Percentiles rank a stretch among this genome's conserved stretches.
Evolutionary conservation across 2,797 vertebrate species (phyloP).

Genomic region (Diplodus sargus): DNA sequence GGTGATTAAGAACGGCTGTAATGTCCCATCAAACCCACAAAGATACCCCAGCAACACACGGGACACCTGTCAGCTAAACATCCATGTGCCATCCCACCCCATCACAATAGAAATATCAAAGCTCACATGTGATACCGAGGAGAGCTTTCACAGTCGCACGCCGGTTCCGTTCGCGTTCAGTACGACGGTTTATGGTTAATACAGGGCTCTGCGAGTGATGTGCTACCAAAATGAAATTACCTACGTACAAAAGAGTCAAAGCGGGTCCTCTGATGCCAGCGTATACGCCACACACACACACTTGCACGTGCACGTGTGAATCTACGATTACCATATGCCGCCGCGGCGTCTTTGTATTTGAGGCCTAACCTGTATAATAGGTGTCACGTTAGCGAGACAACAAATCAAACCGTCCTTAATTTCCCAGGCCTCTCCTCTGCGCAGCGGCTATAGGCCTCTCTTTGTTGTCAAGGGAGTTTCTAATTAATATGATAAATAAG

Average conservation of each 20-base stretch:
- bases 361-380: conserved; percentile 97
- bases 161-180: not conserved
- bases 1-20: too few species aligned
- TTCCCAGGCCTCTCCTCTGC: conserved; percentile 94
- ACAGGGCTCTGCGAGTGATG: conserved; percentile 10
- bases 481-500: conserved; percentile 99
- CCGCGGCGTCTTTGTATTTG: conserved; percentile 91
- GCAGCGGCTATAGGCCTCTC: conserved; percentile 92
- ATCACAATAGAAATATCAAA: conserved; percentile 11
- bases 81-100: conserved; percentile 55
- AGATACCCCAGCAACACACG: not conserved
- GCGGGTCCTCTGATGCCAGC: conserved; percentile 29
- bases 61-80: conserved; percentile 51
- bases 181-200: not conserved
- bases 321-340: conserved; percentile 91
- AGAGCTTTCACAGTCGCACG: too few species aligned
- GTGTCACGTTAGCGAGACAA: conserved; percentile 99
- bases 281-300: conserved; percentile 3
- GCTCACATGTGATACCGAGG: not conserved
- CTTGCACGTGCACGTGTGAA: conserved; percentile 24
- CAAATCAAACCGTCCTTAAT: conserved; percentile 90
- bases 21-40: too few species aligned
- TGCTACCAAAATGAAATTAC: conserved; percentile 27
- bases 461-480: conserved; percentile 97
- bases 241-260: conserved; percentile 2